phyloP scores from a whole-genome alignment of 2,888 invertebrate species.

The Chrysolina haemoptera region DNA sequence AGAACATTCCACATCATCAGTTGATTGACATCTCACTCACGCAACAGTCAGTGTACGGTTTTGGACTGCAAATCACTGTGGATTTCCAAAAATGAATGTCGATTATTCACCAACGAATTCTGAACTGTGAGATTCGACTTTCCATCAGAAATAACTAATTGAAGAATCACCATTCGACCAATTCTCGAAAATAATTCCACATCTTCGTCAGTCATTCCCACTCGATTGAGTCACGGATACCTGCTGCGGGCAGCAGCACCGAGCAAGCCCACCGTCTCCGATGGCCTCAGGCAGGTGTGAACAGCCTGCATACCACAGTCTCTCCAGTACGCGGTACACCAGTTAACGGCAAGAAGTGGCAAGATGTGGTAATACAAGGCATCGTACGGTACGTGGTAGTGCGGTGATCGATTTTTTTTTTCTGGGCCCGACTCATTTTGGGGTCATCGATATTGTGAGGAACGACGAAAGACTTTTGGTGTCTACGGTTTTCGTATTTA shows the following conservation, averaged over 20 bases:
- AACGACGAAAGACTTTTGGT: background rate
- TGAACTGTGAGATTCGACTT: background rate
- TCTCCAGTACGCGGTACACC: constrained; percentile 9
- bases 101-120: background rate
- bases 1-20: no score
- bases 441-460: constrained; percentile 11
- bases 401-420: constrained; percentile 10
- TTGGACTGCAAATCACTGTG: no score
- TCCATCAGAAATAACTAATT: background rate
- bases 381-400: constrained; percentile 1
- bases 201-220: background rate
- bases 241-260: background rate
- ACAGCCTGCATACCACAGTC: constrained; percentile 11
- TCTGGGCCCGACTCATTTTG: background rate
- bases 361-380: constrained; percentile 22
- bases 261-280: background rate
- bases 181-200: background rate
- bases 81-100: no score
- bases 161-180: no score
- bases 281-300: constrained; percentile 6
- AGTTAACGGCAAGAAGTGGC: constrained; percentile 26
- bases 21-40: no score
- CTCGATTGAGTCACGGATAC: background rate
- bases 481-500: background rate
- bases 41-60: no score